Base-by-base conservation (phyloP, 2,113 vertebrate genomes). In the Anoura caudifer region DNA sequence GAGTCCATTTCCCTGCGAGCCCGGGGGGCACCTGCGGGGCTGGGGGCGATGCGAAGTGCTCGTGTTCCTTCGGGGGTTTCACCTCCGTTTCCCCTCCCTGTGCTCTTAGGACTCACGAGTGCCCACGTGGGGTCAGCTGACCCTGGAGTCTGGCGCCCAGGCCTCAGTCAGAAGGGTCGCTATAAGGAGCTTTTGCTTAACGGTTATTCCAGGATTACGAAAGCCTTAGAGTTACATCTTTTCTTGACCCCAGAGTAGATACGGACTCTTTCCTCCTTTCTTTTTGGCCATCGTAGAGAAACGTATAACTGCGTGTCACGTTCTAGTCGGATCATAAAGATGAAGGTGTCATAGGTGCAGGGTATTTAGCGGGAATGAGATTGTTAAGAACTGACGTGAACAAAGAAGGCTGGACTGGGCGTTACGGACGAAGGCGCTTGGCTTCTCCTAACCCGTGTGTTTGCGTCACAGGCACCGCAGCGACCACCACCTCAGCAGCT, bases 401-500 rank as follows among this genome's bases (percentile, higher is more conserved):
- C 31, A 84, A 26, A 50, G 45, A 45, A 65, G 20, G 24, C 31
- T 84, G 45, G 36, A 15, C 80, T 50, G 69, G 67, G 38, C 52
- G 45, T 94, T 76, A 45, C 95, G 96, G 92, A 93, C 95, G 38
- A 95, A 88, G 90, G 17, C 95, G 75, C 2, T 54, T 92, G 89
- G 89, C 14, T 89, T 28, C 59, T 28, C 0, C 75, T 97, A 91
- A 93, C 79, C 36, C 38, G 14, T 92, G 0, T 98, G 16, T 97
- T 36, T 97, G 7, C 97, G 5, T 98, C 98, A 90, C 97, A 99
- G 98, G 98, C 96, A 98, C 98, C 96, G 97, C 98, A 0, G 97
- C 99, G 95, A 98, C 99, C 80, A 98, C 99, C 38, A 99, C 99
- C 80, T 98, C 99, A 76, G 99, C 99, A 38, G 99, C 99, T n/a